phyloP scores from a whole-genome alignment of 2,888 invertebrate species.

The Urechis unicinctus region DNA sequence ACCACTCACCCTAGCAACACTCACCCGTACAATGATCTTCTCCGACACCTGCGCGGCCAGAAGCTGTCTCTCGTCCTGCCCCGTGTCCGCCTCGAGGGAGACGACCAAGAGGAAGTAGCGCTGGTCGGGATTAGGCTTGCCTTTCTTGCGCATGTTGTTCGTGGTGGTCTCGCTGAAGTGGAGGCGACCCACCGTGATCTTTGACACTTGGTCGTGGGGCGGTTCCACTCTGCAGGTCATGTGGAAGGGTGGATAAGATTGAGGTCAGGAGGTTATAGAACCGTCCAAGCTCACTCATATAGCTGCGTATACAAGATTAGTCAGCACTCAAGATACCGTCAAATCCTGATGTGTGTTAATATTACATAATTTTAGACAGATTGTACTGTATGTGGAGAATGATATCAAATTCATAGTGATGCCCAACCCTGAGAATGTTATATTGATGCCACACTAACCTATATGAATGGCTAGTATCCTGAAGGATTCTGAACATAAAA shows the following conservation, averaged over 20 bases:
- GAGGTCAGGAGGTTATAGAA: not conserved
- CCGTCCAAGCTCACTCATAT: no score
- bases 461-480: no score
- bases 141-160: slow-evolving; percentile 98
- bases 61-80: slow-evolving; percentile 62
- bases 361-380: no score
- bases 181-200: slow-evolving; percentile 79
- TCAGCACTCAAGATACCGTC: no score
- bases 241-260: not conserved
- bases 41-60: slow-evolving; percentile 81
- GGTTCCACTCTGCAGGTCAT: slow-evolving; percentile 55
- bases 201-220: slow-evolving; percentile 58
- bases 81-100: slow-evolving; percentile 80
- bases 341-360: no score
- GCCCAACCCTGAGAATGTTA: no score
- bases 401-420: no score
- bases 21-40: slow-evolving; percentile 90
- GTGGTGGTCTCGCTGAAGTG: slow-evolving; percentile 98
- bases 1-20: slow-evolving; percentile 35
- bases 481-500: no score
- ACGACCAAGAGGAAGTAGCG: slow-evolving; percentile 93
- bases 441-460: no score
- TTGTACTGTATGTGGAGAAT: no score
- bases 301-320: no score
- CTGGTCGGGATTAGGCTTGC: slow-evolving; percentile 97